Percentiles rank a stretch among this genome's conserved stretches.
Conservation (phyloP, 2,888 invertebrate genomes). For the Muschampia plurimacula region DNA sequence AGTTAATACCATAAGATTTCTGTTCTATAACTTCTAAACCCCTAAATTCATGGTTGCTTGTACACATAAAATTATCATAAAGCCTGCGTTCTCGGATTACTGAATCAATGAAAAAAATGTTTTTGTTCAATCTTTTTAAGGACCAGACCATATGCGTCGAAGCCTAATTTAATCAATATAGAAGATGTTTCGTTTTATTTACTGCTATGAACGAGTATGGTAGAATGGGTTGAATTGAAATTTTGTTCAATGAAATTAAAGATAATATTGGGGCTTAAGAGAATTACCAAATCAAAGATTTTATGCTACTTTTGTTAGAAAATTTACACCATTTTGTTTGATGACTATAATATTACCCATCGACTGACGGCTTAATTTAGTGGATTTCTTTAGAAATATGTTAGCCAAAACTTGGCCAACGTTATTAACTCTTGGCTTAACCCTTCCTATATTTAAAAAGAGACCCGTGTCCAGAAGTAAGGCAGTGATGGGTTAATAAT, state of each 20-base stretch:
- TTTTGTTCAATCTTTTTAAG: conserved; percentile 35
- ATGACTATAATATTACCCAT: too few species aligned
- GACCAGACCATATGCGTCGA: conserved; percentile 32
- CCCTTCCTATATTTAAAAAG: too few species aligned
- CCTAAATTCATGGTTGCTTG: conserved; percentile 47
- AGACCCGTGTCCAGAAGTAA: too few species aligned
- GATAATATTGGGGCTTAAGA: background rate
- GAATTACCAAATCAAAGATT: background rate
- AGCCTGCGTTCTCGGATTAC: conserved; percentile 34
- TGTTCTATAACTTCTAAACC: conserved; percentile 44
- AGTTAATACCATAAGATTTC: conserved; percentile 42
- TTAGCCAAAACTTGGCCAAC: too few species aligned
- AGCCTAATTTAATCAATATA: conserved; percentile 37
- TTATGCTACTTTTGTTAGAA: background rate
- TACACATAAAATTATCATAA: conserved; percentile 54
- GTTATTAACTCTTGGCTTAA: too few species aligned
- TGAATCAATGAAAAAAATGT: conserved; percentile 34
- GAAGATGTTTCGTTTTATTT: conserved; percentile 27
- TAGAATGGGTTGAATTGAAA: conserved; percentile 9
- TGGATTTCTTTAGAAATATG: too few species aligned
- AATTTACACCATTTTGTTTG: background rate
- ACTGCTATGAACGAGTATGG: conserved; percentile 15
- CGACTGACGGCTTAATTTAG: too few species aligned
- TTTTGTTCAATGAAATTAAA: background rate
- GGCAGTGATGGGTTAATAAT: too few species aligned